Evolutionary conservation across 2,797 vertebrate species (phyloP), one percentile per base, ranked within the genome.

Genomic region (Heterohyrax brucei): DNA sequence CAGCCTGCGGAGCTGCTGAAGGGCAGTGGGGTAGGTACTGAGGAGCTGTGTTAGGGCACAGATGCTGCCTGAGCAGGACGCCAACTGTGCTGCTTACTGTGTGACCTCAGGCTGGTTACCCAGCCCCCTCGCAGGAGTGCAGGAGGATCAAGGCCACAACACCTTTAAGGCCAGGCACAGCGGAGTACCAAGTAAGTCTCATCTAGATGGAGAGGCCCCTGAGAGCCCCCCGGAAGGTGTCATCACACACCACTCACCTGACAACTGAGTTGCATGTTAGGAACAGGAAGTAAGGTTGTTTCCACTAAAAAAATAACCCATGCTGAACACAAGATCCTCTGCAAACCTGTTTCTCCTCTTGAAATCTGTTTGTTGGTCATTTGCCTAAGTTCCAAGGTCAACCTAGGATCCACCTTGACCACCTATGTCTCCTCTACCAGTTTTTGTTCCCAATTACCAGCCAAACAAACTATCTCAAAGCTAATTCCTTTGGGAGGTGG

Each of bases 361-460:
- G 59, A 59, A 84, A 77, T 66, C 39, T 84, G n/a, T 18, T 62
- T 56, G 21, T 21, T 68, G 28, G 53, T 44, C 75, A 48, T 39
- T 26, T 56, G 39, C 62, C n/a, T 28, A 61, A 75, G 3, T 48
- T 16, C n/a, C 24, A 56, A 24, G 26, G 88, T 22, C 66, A 53
- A 50, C n/a, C 16, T 53, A 16, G 18, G 3, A 4, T 75, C 84
- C 44, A 66, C 64, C 14, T 9, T 14, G 19, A 46, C 21, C 16
- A 66, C 33, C 78, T 75, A 8, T 13, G 48, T 22, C 66, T 93
- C 44, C 48, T 82, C 70, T 30, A 30, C 39, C 61, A 48, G 48
- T 28, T 76, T 86, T 84, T 80, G 33, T 78, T 44, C 26, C 75
- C 92, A 91, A 59, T 26, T 53, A 85, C 61, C 76, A 88, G 12